Percentiles rank a stretch among this genome's conserved stretches.
phyloP scores from a whole-genome alignment of 2,888 invertebrate genomes.

The Plebejus anna region DNA sequence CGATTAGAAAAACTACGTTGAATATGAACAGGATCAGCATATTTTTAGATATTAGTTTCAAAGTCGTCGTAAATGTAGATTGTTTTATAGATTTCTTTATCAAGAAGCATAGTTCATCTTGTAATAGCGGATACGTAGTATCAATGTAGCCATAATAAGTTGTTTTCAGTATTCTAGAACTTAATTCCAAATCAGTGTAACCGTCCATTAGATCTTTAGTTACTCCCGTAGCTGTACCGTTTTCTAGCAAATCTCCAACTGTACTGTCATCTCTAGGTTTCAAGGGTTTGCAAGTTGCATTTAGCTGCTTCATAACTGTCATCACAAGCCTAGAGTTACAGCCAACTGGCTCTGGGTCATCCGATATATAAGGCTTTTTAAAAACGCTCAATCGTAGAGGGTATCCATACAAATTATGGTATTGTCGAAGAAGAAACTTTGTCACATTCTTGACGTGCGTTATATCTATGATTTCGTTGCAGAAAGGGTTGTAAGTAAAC shows the following conservation, averaged over 20 bases:
- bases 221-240: conserved; percentile 70
- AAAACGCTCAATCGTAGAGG: conserved; percentile 61
- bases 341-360: conserved; percentile 51
- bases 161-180: conserved; percentile 73
- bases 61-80: conserved; percentile 66
- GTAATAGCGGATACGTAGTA: conserved; percentile 69
- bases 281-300: conserved; percentile 62
- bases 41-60: conserved; percentile 56
- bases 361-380: conserved; percentile 55
- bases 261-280: conserved; percentile 63
- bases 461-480: conserved; percentile 59
- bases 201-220: conserved; percentile 68
- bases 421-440: conserved; percentile 49
- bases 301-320: conserved; percentile 56
- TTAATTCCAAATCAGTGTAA: conserved; percentile 77
- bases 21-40: conserved; percentile 53
- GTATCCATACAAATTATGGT: conserved; percentile 58
- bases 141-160: conserved; percentile 74
- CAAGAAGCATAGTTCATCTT: conserved; percentile 79
- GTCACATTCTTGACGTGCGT: conserved; percentile 59
- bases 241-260: conserved; percentile 62
- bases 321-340: conserved; percentile 57
- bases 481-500: conserved; percentile 76
- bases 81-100: conserved; percentile 72
- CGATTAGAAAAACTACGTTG: conserved; percentile 50